Conservation (phyloP, 2,888 invertebrate species). For the Metalampra italica region DNA sequence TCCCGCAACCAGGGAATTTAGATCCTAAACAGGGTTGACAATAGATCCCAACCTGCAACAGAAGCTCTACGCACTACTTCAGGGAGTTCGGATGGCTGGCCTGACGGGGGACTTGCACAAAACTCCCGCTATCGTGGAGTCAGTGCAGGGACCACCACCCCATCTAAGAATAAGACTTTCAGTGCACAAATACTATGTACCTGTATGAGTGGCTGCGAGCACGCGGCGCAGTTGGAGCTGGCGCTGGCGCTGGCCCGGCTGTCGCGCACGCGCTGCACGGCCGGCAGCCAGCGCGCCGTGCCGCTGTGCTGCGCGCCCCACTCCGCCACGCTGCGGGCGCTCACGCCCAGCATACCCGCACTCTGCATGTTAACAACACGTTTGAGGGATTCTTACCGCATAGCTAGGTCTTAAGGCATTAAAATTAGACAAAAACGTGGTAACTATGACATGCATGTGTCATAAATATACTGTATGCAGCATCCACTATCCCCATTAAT, state of each 20-base stretch:
- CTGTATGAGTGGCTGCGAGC: slow-evolving; percentile 49
- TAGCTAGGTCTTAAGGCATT: neutral
- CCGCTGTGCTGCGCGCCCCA: slow-evolving; percentile 81
- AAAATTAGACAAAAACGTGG: neutral
- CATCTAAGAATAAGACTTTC: too few relatives aligned
- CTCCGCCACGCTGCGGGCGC: slow-evolving; percentile 81
- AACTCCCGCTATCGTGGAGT: too few relatives aligned
- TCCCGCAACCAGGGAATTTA: too few relatives aligned
- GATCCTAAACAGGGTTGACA: too few relatives aligned
- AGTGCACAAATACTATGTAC: too few relatives aligned
- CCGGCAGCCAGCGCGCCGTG: slow-evolving; percentile 53
- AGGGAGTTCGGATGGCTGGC: too few relatives aligned
- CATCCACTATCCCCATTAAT: too few relatives aligned
- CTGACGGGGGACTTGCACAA: too few relatives aligned
- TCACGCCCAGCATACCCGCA: slow-evolving; percentile 83
- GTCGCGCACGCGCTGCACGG: slow-evolving; percentile 37
- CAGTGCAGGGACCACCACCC: too few relatives aligned
- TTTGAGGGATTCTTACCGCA: neutral
- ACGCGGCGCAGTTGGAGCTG: slow-evolving; percentile 37
- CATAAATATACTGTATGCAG: too few relatives aligned
- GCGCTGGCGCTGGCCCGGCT: slow-evolving; percentile 34
- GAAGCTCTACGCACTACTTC: too few relatives aligned
- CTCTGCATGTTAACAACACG: slow-evolving; percentile 55
- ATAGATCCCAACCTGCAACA: too few relatives aligned
- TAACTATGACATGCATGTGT: neutral